Evolutionary conservation across 2,797 vertebrate genomes (phyloP).

Genomic region (Phyllotis vaccarum): DNA sequence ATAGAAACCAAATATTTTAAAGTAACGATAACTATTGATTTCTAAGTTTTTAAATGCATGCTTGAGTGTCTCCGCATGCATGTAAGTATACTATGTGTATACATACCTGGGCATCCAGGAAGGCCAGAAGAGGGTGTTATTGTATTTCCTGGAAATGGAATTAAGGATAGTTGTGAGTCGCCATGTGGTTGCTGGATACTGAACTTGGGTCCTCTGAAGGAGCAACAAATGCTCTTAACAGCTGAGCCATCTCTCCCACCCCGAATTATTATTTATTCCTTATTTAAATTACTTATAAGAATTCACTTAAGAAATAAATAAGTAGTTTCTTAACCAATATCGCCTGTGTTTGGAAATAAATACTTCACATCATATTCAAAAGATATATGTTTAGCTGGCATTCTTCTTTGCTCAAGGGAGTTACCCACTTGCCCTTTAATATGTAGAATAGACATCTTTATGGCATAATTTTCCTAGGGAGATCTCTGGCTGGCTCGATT

Average conservation of each 20-base stretch:
- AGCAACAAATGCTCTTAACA: background rate
- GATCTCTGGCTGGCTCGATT: background rate
- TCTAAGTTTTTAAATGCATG: background rate
- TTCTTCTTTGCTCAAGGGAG: constrained; percentile 60
- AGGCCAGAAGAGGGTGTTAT: background rate
- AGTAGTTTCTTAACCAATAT: constrained; percentile 20
- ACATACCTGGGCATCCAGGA: background rate
- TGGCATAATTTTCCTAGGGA: background rate
- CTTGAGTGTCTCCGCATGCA: background rate
- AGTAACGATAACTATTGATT: background rate
- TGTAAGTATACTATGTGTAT: background rate
- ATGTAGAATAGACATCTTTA: background rate
- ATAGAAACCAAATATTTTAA: constrained; percentile 40
- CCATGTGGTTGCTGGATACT: background rate
- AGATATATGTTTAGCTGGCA: background rate
- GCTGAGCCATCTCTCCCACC: background rate
- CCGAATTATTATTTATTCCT: background rate
- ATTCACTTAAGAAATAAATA: background rate
- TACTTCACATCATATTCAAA: background rate
- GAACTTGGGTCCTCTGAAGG: background rate
- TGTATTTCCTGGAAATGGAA: too few relatives aligned
- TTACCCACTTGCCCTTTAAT: background rate
- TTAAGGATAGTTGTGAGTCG: too few relatives aligned
- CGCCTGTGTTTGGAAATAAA: constrained; percentile 35
- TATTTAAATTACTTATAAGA: background rate